Evolutionary conservation across 2,113 vertebrate species (phyloP).

Genomic region (Neopipo cinnamomea): DNA sequence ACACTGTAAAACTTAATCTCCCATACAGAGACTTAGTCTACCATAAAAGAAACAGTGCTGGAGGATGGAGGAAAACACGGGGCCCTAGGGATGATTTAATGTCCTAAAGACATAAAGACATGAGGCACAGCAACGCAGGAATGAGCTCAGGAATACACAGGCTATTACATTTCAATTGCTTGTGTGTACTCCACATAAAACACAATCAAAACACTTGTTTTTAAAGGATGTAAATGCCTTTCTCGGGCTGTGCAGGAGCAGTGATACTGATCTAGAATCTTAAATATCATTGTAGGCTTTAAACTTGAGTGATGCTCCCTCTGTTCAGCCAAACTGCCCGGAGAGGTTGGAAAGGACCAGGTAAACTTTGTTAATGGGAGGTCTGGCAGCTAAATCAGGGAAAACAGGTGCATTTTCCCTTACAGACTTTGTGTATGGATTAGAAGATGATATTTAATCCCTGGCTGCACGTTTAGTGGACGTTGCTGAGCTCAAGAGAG

Average conservation of each 20-base stretch:
- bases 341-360: accelerated
- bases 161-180: background rate
- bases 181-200: background rate
- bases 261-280: background rate
- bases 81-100: constrained; percentile 17
- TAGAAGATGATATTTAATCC: background rate
- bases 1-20: constrained; percentile 6
- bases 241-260: background rate
- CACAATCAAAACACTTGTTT: background rate
- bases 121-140: background rate
- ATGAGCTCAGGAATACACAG: background rate
- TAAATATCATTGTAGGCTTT: background rate
- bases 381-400: background rate
- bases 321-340: background rate
- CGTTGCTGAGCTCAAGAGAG: background rate
- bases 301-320: background rate
- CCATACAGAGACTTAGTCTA: background rate
- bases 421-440: accelerated
- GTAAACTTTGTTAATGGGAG: accelerated
- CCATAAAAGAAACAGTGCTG: background rate
- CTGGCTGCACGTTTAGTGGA: background rate
- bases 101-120: constrained; percentile 1
- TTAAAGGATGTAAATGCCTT: background rate
- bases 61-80: background rate
- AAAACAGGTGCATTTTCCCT: background rate